A percentile compares a stretch with the other conserved stretches of the same genome.
phyloP scores from a whole-genome alignment of 2,113 vertebrate genomes.

The Urocynchramus pylzowi region DNA sequence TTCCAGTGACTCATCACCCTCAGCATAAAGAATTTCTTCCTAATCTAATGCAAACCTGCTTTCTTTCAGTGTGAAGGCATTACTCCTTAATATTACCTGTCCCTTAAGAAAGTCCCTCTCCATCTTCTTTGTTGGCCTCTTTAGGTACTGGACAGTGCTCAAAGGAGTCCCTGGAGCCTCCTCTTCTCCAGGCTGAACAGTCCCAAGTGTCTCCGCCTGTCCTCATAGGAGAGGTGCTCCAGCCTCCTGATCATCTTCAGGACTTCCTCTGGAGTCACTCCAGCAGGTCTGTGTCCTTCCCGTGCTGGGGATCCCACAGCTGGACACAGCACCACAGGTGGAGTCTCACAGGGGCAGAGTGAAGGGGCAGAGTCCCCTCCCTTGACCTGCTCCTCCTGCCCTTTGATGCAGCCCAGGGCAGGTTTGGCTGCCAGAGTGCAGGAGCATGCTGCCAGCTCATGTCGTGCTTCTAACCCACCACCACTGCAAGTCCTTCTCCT shows the following conservation, averaged over 20 bases:
- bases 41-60: not conserved
- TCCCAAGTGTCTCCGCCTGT: not conserved
- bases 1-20: not conserved
- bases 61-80: not conserved
- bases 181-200: not conserved
- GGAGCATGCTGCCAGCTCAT: not conserved
- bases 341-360: not conserved
- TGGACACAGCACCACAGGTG: not conserved
- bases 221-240: not conserved
- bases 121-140: not conserved
- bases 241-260: not conserved
- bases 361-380: not conserved
- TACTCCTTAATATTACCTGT: not conserved
- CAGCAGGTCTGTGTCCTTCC: not conserved
- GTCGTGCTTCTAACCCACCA: not conserved
- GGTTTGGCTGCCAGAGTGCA: not conserved
- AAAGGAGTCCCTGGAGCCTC: not conserved
- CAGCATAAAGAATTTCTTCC: not conserved
- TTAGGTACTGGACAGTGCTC: not conserved
- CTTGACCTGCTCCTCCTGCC: accelerated
- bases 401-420: not conserved
- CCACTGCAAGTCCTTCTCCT: not conserved
- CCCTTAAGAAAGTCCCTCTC: not conserved
- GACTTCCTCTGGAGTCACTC: no score
- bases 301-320: not conserved